Conservation (phyloP, 2,113 vertebrate genomes). For the Panthera leo region DNA sequence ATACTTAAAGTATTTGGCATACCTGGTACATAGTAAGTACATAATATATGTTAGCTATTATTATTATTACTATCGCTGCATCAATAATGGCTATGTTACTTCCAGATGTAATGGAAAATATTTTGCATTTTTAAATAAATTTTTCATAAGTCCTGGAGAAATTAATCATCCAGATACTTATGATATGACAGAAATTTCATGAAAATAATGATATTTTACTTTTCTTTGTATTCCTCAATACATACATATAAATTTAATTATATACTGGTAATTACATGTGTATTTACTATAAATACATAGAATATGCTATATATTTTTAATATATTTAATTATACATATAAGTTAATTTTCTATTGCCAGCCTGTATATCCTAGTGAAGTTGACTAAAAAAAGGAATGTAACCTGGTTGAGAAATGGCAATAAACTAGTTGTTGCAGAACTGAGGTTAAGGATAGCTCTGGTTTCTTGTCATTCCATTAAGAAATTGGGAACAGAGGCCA, state of each 20-base stretch:
- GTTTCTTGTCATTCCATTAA: not conserved
- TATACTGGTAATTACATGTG: not conserved
- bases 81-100: not conserved
- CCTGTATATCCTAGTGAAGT: not conserved
- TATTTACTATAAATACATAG: slow-evolving; percentile 7
- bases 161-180: not conserved
- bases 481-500: not conserved
- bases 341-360: slow-evolving; percentile 10
- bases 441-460: not conserved
- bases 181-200: not conserved
- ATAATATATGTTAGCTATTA: not conserved
- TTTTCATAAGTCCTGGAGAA: not conserved
- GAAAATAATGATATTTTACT: slow-evolving; percentile 37
- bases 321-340: not conserved
- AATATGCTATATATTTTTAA: not conserved
- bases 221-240: slow-evolving; percentile 34
- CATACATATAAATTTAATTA: slow-evolving; percentile 5
- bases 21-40: not conserved
- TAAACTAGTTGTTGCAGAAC: not conserved
- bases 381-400: not conserved
- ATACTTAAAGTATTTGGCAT: not conserved
- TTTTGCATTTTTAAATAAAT: slow-evolving; percentile 35
- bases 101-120: not conserved
- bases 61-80: not conserved
- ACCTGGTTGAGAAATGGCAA: not conserved